phyloP scores from a whole-genome alignment of 2,888 invertebrate species.

The Poecilus cupreus region DNA sequence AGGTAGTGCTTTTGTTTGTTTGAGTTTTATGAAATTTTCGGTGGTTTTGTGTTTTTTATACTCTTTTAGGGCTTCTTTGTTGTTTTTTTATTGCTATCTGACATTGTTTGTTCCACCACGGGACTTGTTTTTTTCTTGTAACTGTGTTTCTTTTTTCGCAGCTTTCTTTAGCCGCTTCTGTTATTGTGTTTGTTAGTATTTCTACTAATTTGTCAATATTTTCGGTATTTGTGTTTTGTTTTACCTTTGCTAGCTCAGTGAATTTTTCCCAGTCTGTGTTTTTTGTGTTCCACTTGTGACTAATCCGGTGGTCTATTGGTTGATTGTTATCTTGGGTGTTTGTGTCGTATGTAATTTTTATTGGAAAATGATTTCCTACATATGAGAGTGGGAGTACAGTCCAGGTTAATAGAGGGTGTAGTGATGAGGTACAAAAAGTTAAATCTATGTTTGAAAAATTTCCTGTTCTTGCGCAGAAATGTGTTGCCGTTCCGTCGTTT shows the following conservation, averaged over 20 bases:
- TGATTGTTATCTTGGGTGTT: neutral
- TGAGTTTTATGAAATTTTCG: too few species aligned
- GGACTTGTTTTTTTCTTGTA: too few species aligned
- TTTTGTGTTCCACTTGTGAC: neutral
- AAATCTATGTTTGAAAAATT: neutral
- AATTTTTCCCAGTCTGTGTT: neutral
- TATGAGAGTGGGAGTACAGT: neutral
- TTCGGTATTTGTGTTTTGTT: too few species aligned
- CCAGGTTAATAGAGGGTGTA: neutral
- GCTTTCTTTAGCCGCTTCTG: too few species aligned
- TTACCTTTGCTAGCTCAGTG: neutral
- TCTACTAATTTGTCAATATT: too few species aligned
- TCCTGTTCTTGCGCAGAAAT: neutral
- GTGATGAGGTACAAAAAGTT: neutral
- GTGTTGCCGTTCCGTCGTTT: slow-evolving; percentile 9
- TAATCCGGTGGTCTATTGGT: too few species aligned
- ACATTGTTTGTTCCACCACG: too few species aligned
- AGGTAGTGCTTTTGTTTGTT: neutral
- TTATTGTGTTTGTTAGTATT: too few species aligned
- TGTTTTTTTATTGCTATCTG: too few species aligned
- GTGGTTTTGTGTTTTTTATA: too few species aligned
- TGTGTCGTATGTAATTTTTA: neutral
- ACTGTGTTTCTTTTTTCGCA: too few species aligned
- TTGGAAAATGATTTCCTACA: slow-evolving; percentile 13
- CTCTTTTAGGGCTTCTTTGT: too few species aligned